These are phyloP conservation scores for Drosophila subsilvestris DNA, from an alignment of 2,888 invertebrate genomes.

Conservation along the genomic window DNA sequence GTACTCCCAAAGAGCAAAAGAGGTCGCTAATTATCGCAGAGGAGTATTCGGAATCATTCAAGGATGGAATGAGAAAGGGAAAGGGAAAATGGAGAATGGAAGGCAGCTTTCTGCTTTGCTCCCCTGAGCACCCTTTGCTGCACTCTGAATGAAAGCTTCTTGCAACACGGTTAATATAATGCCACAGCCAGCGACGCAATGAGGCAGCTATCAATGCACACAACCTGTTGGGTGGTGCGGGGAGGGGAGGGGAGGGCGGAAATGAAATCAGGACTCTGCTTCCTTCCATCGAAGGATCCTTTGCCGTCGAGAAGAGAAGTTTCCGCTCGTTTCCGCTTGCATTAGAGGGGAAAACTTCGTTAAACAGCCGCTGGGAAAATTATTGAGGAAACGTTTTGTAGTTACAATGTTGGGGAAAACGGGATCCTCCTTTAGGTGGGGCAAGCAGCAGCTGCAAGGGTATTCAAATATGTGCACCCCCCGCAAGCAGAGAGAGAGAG, in stretches of 20 bases:
- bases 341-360: constrained; percentile 41
- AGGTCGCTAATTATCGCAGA: constrained; percentile 22
- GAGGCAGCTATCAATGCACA: neutral
- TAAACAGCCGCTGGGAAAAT: constrained; percentile 61
- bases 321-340: neutral
- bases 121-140: too few species aligned
- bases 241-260: neutral
- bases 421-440: neutral
- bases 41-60: neutral
- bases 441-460: constrained; percentile 35
- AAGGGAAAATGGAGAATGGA: too few species aligned
- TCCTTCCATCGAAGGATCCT: neutral
- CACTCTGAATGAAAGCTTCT: neutral
- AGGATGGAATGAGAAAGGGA: neutral
- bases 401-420: constrained; percentile 19
- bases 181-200: neutral
- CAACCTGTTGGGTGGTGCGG: neutral
- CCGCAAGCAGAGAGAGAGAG: constrained; percentile 6
- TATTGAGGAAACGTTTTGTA: constrained; percentile 52
- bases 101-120: too few species aligned
- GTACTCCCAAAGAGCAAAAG: neutral
- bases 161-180: neutral
- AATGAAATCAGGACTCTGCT: constrained; percentile 4
- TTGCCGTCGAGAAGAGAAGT: too few species aligned
- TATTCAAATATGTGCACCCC: constrained; percentile 43